Base-by-base conservation (phyloP, 2,888 invertebrate genomes). In the Melanchra persicariae region DNA sequence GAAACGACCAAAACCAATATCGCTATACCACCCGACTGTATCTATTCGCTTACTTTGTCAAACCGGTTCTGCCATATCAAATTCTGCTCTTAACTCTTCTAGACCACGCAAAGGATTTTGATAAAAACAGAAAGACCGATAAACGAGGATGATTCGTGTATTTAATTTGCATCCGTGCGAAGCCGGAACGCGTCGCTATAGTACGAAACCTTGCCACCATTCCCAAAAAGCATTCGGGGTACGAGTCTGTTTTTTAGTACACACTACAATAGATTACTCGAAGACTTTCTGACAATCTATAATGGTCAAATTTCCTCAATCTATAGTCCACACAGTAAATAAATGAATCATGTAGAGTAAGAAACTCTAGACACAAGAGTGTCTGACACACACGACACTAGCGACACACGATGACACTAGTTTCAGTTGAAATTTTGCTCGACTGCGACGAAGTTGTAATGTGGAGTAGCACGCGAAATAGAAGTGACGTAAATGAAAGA, bases 341-440 rank as follows among this genome's bases (percentile, higher is more conserved):
- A 59, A 8, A 40, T 40, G 26, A 7, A 54, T 40, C 15, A 17
- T 10, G 8, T 43, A 51, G 55, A 64, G 55, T 12, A 55, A 9
- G 22, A 9, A 7, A 8, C 55, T 75, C 54, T 30, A 30, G 62
- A 78, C 63, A 63, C 51, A 2, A n/a, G 4, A 70, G 52, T 71
- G 78, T 66, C 77, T 54, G 52, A 63, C 78, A 77, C 78, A 77
- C 79, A 68, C 54, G 4, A 78, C 77, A 78, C 45, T n/a, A 22
- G 12, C 15, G 19, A 77, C 59, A 77, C 77, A 57, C 68, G 4
- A 6, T 19, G 58, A 76, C 57, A 69, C n/a, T 47, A 43, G 0
- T 30, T 19, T 19, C 10, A 40, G 3, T 43, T 68, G 26, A 19
- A 7, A 45, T 45, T 45, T 24, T 40, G 43, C 10, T 22, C 8